These are phyloP conservation scores for Chaetogeoica ovagalla DNA, from an alignment of 2,888 invertebrate species.

Conservation along the genomic window DNA sequence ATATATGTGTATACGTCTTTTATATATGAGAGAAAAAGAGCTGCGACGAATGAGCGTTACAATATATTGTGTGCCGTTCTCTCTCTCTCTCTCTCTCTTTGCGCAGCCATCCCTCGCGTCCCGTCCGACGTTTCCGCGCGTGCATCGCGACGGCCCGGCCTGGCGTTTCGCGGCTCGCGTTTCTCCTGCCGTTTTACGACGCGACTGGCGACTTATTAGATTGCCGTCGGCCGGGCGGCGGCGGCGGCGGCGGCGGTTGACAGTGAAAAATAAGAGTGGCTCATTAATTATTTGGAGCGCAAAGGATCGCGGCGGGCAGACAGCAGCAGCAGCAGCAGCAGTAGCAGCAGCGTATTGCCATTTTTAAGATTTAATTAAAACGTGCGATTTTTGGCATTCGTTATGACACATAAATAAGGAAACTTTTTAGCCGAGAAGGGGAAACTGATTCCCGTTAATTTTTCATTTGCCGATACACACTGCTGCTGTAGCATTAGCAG, in stretches of 20 bases:
- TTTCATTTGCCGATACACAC: conserved; percentile 46
- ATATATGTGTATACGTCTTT: not conserved
- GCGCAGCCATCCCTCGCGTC: not conserved
- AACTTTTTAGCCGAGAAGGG: conserved; percentile 46
- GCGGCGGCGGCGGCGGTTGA: conserved; percentile 30
- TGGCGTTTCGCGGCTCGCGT: too few species aligned
- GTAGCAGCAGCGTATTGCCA: conserved; percentile 34
- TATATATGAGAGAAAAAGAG: conserved; percentile 37
- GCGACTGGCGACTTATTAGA: too few species aligned
- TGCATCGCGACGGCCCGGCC: not conserved
- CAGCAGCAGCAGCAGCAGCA: conserved; percentile 16
- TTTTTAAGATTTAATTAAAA: conserved; percentile 53
- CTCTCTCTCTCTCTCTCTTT: not conserved
- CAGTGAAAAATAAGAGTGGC: conserved; percentile 53
- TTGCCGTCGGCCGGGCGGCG: not conserved
- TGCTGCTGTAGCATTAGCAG: too few species aligned
- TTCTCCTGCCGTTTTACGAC: too few species aligned
- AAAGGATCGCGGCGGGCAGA: conserved; percentile 34
- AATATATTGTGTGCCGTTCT: conserved; percentile 29
- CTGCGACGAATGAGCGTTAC: conserved; percentile 35
- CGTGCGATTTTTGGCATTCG: conserved; percentile 53
- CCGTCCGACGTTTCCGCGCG: not conserved
- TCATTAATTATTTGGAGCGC: conserved; percentile 50
- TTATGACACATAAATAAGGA: conserved; percentile 53
- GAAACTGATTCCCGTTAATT: conserved; percentile 51